A percentile compares a stretch with the other conserved stretches of the same genome.
Evolutionary conservation across 2,113 vertebrate species (phyloP).

Genomic region (Ivindomyrus marchei): DNA sequence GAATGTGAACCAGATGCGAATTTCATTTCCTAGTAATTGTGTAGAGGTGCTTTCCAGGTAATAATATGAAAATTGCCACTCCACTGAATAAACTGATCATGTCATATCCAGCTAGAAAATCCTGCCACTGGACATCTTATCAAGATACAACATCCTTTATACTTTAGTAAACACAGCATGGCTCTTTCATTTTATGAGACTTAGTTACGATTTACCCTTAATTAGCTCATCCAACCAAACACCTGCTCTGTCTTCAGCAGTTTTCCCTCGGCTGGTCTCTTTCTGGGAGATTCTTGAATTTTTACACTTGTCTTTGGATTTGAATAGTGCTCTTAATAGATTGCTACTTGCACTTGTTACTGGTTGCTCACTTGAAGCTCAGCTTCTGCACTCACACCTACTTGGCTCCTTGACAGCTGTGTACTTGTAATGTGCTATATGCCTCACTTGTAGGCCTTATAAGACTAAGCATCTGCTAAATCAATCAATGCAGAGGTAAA

Average conservation of each 20-base stretch:
- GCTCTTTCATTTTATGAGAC: not conserved
- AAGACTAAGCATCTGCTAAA: not conserved
- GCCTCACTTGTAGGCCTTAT: not conserved
- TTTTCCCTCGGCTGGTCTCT: not conserved
- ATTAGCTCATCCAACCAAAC: not conserved
- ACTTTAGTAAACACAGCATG: not conserved
- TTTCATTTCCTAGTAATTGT: not conserved
- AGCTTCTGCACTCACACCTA: not conserved
- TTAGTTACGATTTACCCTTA: not conserved
- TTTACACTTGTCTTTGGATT: not conserved
- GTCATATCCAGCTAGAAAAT: not conserved
- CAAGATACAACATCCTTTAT: not conserved
- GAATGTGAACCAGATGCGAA: not conserved
- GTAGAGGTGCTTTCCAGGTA: not conserved
- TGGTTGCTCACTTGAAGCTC: not conserved
- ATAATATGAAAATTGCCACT: not conserved
- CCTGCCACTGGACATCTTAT: not conserved
- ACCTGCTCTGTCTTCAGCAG: not conserved
- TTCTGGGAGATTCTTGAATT: not conserved
- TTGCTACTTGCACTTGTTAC: not conserved
- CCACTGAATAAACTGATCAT: not conserved
- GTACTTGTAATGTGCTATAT: not conserved
- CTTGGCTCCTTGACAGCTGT: not conserved
- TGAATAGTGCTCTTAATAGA: not conserved
- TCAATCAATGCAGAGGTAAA: not conserved